Base-by-base conservation (phyloP, 1,140 invertebrate genomes). In the Sesamia nonagrioides region DNA sequence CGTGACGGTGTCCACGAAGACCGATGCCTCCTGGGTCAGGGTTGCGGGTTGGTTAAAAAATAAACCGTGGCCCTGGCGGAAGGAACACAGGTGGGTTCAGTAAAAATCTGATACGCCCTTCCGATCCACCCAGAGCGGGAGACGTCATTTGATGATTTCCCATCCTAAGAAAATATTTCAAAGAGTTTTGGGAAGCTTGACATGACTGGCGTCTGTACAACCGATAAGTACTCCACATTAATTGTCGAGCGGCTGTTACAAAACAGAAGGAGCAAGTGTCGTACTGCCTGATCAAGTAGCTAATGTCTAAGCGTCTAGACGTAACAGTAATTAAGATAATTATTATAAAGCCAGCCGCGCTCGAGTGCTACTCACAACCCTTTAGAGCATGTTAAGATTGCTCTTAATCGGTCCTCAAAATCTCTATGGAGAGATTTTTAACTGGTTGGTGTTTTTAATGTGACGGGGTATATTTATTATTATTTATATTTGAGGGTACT, bases 311-410 rank as follows among this genome's bases (percentile, higher is more conserved):
- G 82, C 81, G 88, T 92, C 89, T 92, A 91, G 88, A 92, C 89
- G 82, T 84, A 78, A 82, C 52, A 79, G 89, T 90, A 80, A 87
- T 92, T 92, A 84, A 92, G 90, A 92, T 92, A 89, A 83, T 71
- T 66, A 37, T 71, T 66, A 33, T 66, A 72, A 72, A 82, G 82
- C 79, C 71, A 63, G 27, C 84, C 84, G 83, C 79, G 40, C 27
- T 82, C 75, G 81, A 89, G 86, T 86, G 83, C 35, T 90, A 88
- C 88, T 91, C 83, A 87, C 86, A 92, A 91, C 90, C 89, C 90
- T 92, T 92, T 89, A 80, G 78, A 72, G 76, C 81, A 81, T 58
- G 72, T 78, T 37, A 56, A 86, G 87, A 88, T 88, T 87, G 86
- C 76, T 85, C 77, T 79, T 91, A 79, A 88, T 89, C 84, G 81